Evolutionary conservation across 2,797 vertebrate species (phyloP).

Genomic region (Poeciliopsis presidionis): DNA sequence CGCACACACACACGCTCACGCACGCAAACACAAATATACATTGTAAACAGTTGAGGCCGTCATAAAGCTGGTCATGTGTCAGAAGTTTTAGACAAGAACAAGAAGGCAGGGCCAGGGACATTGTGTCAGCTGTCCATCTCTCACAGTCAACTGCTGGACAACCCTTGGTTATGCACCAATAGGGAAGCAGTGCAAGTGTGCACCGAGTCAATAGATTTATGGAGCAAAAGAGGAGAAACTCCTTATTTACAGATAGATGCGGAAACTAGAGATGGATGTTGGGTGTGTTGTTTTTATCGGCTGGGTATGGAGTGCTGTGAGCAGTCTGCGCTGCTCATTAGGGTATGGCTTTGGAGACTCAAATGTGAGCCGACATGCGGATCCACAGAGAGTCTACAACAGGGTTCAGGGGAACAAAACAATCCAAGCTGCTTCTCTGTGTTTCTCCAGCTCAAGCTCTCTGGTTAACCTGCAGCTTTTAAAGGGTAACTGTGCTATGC

Average conservation of each 20-base stretch:
- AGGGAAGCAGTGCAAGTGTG: slow-evolving; percentile 3
- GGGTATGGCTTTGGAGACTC: slow-evolving; percentile 35
- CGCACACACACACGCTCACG: not conserved
- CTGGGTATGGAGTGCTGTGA: slow-evolving; percentile 28
- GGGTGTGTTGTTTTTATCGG: slow-evolving; percentile 40
- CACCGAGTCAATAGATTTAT: not conserved
- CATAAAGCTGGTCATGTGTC: slow-evolving; percentile 56
- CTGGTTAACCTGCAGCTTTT: not conserved
- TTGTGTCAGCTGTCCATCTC: slow-evolving; percentile 32
- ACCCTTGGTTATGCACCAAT: not conserved
- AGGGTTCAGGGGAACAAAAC: slow-evolving; percentile 17
- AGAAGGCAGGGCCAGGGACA: slow-evolving; percentile 18
- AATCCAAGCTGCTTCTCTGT: slow-evolving; percentile 14
- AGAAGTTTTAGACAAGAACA: slow-evolving; percentile 28
- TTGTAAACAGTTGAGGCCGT: slow-evolving; percentile 33
- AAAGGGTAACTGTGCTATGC: not conserved
- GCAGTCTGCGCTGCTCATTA: slow-evolving; percentile 35
- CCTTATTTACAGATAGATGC: slow-evolving; percentile 15
- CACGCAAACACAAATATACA: slow-evolving; percentile 27
- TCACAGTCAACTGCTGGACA: slow-evolving; percentile 9
- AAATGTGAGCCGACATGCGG: slow-evolving; percentile 59
- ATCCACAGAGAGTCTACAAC: slow-evolving; percentile 45
- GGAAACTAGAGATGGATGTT: slow-evolving; percentile 2
- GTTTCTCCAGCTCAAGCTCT: not conserved
- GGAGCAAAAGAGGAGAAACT: slow-evolving; percentile 1